Base-by-base conservation (phyloP, 2,888 invertebrate species). In the Platynereis dumerilii region DNA sequence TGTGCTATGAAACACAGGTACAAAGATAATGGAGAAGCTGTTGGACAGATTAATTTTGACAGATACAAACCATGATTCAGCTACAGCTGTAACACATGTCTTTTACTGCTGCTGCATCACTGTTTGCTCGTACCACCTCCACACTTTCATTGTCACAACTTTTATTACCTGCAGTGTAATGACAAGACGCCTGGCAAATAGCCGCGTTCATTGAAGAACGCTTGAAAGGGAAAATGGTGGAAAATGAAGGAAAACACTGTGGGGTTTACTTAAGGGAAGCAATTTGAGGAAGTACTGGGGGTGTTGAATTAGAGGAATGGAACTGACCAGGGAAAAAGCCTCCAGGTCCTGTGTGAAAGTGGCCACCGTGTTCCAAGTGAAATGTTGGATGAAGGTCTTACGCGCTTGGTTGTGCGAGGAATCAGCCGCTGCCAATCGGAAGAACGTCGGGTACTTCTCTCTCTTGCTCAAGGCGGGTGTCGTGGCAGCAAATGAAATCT, bases 401-500 rank as follows among this genome's bases (percentile, higher is more conserved):
- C 94, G 88, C 1, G 94, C 95, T 0, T 90, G 89, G 81, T 94
- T 94, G 84, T 94, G 93, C 0, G 94, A 93, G 0, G 93, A 92
- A 81, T 94, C 94, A 0, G 94, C 93, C 0, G 94, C 91, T 1
- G 93, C 92, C 0, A 94, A 93, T 45, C 94, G 88, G 84, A 92
- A 92, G 87, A 95, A 95, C 45, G 93, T 88, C 1, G 93, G 93
- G 83, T 92, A 95, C 84, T 94, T 93, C 44, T 90, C 90, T 28
- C 93, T 88, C 84, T 94, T 94, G 75, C 94, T 94, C 62, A 95
- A 87, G 0, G 92, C 92, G 20, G 95, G 94, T 0, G 94, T 93
- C 24, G 91, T 93, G 0, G 94, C 92, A 1, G 94, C 95, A 79
- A 92, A 94, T 0, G 95, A 95, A 44, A 95, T 91, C 93, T 93